A percentile compares a stretch with the other conserved stretches of the same genome.
Evolutionary conservation across 1,140 invertebrate genomes (phyloP).

Genomic region (Trichonephila clavata): DNA sequence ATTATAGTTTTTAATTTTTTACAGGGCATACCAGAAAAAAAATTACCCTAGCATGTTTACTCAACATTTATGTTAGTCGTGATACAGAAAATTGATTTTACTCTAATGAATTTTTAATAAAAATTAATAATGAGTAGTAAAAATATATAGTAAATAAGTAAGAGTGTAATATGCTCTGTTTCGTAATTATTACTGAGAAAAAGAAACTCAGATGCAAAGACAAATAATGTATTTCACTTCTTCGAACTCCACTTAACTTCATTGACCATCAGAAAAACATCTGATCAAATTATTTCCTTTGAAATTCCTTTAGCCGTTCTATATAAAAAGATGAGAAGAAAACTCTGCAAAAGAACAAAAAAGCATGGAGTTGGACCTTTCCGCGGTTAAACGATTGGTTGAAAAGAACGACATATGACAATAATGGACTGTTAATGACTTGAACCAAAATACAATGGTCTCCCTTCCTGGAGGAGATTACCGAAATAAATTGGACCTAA

Average conservation of each 20-base stretch:
- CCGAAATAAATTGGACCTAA: slow-evolving; percentile 30
- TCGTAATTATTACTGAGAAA: too few relatives aligned
- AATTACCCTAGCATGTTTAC: too few relatives aligned
- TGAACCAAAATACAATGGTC: slow-evolving; percentile 42
- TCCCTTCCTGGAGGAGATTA: slow-evolving; percentile 5
- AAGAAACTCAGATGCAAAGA: too few relatives aligned
- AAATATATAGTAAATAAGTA: too few relatives aligned
- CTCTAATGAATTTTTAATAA: too few relatives aligned
- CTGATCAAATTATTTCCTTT: not conserved
- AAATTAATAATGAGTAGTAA: too few relatives aligned
- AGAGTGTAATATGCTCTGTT: too few relatives aligned
- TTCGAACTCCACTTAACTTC: not conserved
- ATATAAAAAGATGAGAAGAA: not conserved
- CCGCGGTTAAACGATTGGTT: not conserved
- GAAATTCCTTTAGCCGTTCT: not conserved
- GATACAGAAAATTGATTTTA: too few relatives aligned
- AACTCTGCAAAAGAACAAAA: not conserved
- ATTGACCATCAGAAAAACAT: not conserved
- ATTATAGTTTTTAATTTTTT: too few relatives aligned
- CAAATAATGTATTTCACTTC: not conserved
- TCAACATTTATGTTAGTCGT: too few relatives aligned
- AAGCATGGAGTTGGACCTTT: not conserved
- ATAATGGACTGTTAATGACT: slow-evolving; percentile 71
- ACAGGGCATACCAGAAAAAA: too few relatives aligned
- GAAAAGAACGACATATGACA: slow-evolving; percentile 61